phyloP scores from a whole-genome alignment of 2,888 invertebrate genomes.

The Ichneumoninae sp. region DNA sequence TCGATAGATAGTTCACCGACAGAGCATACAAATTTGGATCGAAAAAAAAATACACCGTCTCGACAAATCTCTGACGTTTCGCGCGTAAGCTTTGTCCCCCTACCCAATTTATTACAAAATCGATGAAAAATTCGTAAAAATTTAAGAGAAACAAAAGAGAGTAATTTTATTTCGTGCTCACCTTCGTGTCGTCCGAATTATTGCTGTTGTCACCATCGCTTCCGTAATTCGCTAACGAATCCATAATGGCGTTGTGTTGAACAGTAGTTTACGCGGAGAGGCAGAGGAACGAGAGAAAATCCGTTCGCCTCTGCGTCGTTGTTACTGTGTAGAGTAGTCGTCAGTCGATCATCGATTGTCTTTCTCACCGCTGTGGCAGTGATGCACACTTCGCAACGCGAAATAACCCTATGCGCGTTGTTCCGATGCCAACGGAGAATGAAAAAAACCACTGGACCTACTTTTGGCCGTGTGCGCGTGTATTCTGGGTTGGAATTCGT shows the following conservation, averaged over 20 bases:
- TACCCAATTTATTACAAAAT: neutral
- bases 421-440: constrained; percentile 3
- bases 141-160: neutral
- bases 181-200: constrained; percentile 81
- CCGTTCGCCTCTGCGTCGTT: constrained; percentile 53
- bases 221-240: constrained; percentile 91
- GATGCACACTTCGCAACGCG: constrained; percentile 5
- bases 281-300: constrained; percentile 44
- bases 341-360: constrained; percentile 53
- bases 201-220: constrained; percentile 90
- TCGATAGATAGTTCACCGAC: constrained; percentile 1
- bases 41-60: neutral
- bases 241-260: constrained; percentile 86
- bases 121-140: neutral
- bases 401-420: neutral
- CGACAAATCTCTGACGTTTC: constrained; percentile 18
- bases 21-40: neutral
- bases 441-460: constrained; percentile 3
- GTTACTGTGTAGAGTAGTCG: constrained; percentile 11
- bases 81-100: constrained; percentile 13
- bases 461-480: neutral
- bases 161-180: constrained; percentile 64
- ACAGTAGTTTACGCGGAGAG: constrained; percentile 8
- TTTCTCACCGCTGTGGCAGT: constrained; percentile 32
- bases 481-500: neutral